phyloP scores from a whole-genome alignment of 2,888 invertebrate genomes.

The Mesorhabditis sp. region DNA sequence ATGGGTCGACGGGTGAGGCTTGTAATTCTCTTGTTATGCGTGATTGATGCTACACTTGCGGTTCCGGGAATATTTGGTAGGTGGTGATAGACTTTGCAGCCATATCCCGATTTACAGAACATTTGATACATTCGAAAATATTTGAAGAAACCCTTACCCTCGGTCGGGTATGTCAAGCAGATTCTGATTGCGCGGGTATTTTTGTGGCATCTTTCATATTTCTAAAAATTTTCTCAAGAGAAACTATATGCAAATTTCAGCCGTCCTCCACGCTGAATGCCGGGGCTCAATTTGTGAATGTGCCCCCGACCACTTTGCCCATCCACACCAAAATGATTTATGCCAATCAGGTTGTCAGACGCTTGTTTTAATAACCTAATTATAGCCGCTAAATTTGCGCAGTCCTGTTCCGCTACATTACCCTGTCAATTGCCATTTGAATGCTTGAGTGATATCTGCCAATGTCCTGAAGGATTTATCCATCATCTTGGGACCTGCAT shows the following conservation, averaged over 20 bases:
- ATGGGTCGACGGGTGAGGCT: no score
- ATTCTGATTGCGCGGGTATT: neutral
- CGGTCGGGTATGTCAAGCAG: neutral
- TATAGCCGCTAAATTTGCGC: neutral
- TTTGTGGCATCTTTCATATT: no score
- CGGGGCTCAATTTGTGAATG: slow-evolving; percentile 6
- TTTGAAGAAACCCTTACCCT: neutral
- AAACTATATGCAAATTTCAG: neutral
- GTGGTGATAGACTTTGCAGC: neutral
- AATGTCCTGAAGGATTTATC: neutral
- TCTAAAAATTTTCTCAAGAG: no score
- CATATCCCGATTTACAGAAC: neutral
- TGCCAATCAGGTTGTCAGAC: neutral
- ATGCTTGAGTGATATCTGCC: neutral
- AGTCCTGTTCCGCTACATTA: neutral
- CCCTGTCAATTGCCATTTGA: slow-evolving; percentile 1
- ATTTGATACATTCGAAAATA: neutral
- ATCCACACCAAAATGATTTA: neutral
- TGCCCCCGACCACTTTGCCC: slow-evolving; percentile 1
- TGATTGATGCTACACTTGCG: no score
- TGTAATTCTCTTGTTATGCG: no score
- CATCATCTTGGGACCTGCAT: neutral
- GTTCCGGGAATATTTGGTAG: neutral
- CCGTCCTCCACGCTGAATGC: neutral
- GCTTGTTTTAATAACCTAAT: neutral